Evolutionary conservation across 1,140 invertebrate genomes (phyloP), one percentile per base, ranked within the genome.

Genomic region (Apis cerana): DNA sequence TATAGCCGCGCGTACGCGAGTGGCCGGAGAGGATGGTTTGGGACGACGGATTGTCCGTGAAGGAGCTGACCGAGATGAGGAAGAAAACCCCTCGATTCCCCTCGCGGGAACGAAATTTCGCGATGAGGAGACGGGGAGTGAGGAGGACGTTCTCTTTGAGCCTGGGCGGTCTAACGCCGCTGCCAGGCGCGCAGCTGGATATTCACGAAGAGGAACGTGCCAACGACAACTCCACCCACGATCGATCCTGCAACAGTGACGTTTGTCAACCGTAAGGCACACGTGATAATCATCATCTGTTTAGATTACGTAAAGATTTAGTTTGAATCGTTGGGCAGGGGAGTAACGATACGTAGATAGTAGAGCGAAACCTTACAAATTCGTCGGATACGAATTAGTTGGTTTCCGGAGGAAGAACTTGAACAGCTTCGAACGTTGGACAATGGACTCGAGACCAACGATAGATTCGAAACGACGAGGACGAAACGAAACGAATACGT

Each of bases 41-140:
- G 88, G 94, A 95, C 91, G 91, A 93, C 80, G 85, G 89, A 52
- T 88, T 94, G 77, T 93, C 94, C 56, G 93, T 94, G 84, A 92
- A 92, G 82, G 94, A 94, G 84, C 91, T 94, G 85, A 94, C 92
- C 82, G 94, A 94, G 80, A 88, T 94, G 77, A 93, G 94, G 78
- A 95, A 94, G 88, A 96, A 96, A 86, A 95, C 95, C 64, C 95
- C 96, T 70, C 95, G 95, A 84, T 96, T 96, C 90, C 96, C 96
- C 2, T 96, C 96, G 48, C 94, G 96, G 54, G 96, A 96, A 87
- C 94, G 96, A 85, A 96, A 96, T 90, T 95, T 95, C 85, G 96
- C 96, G 65, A 94, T 96, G 48, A 93, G 96, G 61, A 92, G 95
- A 80, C 90, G 91, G 13, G 90, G 88, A 0, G 77, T 89, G 7